Base-by-base conservation (phyloP, 2,888 invertebrate genomes). In the Tenthredo notha region DNA sequence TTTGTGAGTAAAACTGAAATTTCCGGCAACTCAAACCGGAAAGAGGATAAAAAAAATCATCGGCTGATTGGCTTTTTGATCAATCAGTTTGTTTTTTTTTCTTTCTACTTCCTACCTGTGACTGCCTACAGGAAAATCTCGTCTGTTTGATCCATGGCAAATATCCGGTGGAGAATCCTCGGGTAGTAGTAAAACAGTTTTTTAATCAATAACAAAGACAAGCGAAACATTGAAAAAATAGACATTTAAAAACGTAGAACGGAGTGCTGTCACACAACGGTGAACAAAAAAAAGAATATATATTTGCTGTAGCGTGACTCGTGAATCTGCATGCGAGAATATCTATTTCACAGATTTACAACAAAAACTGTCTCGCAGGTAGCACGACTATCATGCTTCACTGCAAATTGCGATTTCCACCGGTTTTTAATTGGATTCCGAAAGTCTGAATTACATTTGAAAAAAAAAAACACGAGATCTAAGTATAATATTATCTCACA, bases 81-180 rank as follows among this genome's bases (percentile, higher is more conserved):
- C 72, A 83, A 77, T 75, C 80, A 61, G 78, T 85, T 86, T 86
- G 85, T 86, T 87, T 54, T 67, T 33, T 21, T 50, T 15, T 37
- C 40, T 54, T 74, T 43, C 75, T 74, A 29, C 82, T 54, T 29
- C 29, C n/a, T 29, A 33, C 33, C 33, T 61, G 25, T 25, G 25
- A 21, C 61, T 61, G 33, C 33, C 33, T 33, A 33, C 67, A 67
- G 67, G 33, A 67, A 67, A 67, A 67, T 67, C 33, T 33, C 12
- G 33, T 67, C 33, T 33, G 33, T 67, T 67, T 67, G 18, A 67
- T 54, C 29, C 33, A 18, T 9, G 25, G 50, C 15, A 77, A 74
- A 74, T 74, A 74, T 74, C 43, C 72, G 72, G 10, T 74, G 43
- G n/a, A 54, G 18, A 54, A 77, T 33, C 50, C 54, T 50, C 54